Base-by-base conservation (phyloP, 1,140 invertebrate species). In the Zaprionus capensis region DNA sequence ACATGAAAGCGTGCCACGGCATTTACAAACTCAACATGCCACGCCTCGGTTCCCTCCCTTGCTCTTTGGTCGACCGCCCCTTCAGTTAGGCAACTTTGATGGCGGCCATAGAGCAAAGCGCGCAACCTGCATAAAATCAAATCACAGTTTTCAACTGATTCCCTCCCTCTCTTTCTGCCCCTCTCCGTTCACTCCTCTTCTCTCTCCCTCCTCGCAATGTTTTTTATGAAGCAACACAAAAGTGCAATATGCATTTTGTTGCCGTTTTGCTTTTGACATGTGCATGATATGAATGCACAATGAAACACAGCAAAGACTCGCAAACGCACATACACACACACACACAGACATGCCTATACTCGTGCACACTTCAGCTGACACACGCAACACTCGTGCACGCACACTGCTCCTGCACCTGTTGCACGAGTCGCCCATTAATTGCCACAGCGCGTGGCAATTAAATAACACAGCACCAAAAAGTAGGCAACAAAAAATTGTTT, bases 241-340 rank as follows among this genome's bases (percentile, higher is more conserved):
- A 74, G 65, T 66, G 58, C 71, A 72, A 71, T 76, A 76, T 76
- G 82, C 68, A 72, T 73, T 78, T 66, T 66, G 70, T 66, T 44
- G 53, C 38, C 55, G 67, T 75, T 81, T 71, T 70, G 67, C 66
- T 70, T 80, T 67, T 68, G 71, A 51, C 62, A 34, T 61, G 65
- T 36, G 81, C 69, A 73, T 84, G 81, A 66, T 81, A 64, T 83
- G 84, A 78, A 87, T 87, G 59, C 74, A 73, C 68, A 87, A 87
- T 87, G 78, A 87, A 78, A 67, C 38, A 34, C 38, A 58, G 20
- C 15, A n/a, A 38, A 31, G 20, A 38, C 5, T 36, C 31, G 15
- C 36, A 36, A 55, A 58, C 36, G 20, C 17, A 57, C 51, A 38
- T 17, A 17, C 49, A 53, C 67, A 62, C 67, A 22, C 17, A 51